Evolutionary conservation across 2,888 invertebrate species (phyloP), one percentile per base, ranked within the genome.

Genomic region (Andrena camellia): DNA sequence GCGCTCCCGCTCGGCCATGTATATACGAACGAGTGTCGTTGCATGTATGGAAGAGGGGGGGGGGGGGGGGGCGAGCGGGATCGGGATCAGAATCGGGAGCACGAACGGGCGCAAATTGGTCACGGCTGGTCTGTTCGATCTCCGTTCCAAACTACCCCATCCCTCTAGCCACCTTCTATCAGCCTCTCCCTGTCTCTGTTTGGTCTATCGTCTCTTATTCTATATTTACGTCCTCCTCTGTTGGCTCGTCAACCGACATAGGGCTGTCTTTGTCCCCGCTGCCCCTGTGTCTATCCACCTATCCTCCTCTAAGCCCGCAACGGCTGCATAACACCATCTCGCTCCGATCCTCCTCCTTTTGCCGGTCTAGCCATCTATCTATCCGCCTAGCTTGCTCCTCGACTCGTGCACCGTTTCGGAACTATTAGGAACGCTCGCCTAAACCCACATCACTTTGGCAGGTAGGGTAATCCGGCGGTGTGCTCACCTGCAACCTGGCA

Each of bases 81-180:
- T 86, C 87, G 86, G 85, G 87, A 88, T 88, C 87, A 83, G 85
- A 86, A 88, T 88, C 88, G 87, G 89, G 87, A 89, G 87, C 86
- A 86, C 88, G 89, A 89, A 90, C 90, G 91, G 92, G 93, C 93
- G 92, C 92, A 93, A 93, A 93, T 93, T 93, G 93, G 93, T 93
- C 92, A 93, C 92, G 93, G 93, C 90, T 93, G 92, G 93, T 93
- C 92, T 90, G 90, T 89, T 90, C 90, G 91, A 92, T 91, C 88
- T 90, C 86, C 86, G 83, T 86, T 83, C 79, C 78, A 78, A 74
- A 75, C 82, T 80, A 66, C 81, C 75, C 79, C 72, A 31, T 68
- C 70, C 52, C 10, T 23, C 68, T 60, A 26, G 59, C 77, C 69
- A 59, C 66, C 62, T 60, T 68, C 75, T 48, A 59, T 73, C 64